phyloP scores from a whole-genome alignment of 2,797 vertebrate species.

The Nothura maculosa region DNA sequence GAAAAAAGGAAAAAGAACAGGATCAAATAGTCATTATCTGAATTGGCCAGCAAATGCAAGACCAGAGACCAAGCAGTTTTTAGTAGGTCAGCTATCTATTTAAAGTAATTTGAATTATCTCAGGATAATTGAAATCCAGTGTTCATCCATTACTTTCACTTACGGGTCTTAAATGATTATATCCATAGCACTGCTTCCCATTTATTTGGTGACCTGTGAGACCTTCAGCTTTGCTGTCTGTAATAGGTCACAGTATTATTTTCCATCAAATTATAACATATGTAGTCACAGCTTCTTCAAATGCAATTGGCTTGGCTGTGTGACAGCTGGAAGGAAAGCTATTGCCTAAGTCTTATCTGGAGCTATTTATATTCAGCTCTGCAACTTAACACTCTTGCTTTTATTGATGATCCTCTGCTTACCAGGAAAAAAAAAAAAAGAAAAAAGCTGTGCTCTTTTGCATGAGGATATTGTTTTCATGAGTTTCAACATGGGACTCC shows the following conservation, averaged over 20 bases:
- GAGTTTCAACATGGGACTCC: background rate
- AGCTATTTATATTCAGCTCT: background rate
- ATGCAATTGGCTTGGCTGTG: conserved; percentile 28
- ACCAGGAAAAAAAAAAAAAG: background rate
- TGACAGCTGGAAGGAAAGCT: conserved; percentile 33
- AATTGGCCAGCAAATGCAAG: conserved; percentile 11
- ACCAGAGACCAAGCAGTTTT: conserved; percentile 9
- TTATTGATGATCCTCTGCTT: background rate
- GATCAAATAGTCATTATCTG: conserved; percentile 8
- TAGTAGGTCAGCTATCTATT: conserved; percentile 32
- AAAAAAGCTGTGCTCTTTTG: background rate
- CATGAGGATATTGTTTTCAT: background rate
- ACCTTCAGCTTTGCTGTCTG: conserved; percentile 27
- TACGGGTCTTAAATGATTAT: conserved; percentile 2
- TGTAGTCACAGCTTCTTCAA: conserved; percentile 7
- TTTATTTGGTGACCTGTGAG: background rate
- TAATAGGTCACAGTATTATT: conserved; percentile 14
- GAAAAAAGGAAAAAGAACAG: background rate
- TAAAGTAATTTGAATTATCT: conserved; percentile 47
- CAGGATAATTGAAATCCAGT: conserved; percentile 54
- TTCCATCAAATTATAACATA: conserved; percentile 39
- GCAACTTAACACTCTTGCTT: background rate
- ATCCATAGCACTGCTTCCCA: background rate
- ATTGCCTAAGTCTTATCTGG: background rate
- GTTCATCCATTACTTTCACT: conserved; percentile 28